Evolutionary conservation across 1,140 invertebrate species (phyloP).

Genomic region (Wiebesia pumilae): DNA sequence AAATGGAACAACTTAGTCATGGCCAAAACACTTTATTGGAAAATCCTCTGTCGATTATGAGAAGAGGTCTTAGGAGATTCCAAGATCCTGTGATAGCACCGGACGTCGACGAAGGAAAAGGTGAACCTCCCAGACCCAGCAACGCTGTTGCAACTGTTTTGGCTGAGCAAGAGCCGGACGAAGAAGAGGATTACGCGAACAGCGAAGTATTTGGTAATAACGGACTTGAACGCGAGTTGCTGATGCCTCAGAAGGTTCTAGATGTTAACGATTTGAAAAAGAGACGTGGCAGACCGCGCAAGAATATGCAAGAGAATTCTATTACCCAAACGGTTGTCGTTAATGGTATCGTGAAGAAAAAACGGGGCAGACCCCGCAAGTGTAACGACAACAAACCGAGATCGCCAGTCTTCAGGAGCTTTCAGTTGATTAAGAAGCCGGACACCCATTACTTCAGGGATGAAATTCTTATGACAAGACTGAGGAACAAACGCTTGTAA

Average conservation of each 20-base stretch:
- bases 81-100: neutral
- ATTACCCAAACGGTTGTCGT: neutral
- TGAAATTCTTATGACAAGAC: conserved; percentile 44
- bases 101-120: neutral
- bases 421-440: conserved; percentile 26
- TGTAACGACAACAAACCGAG: neutral
- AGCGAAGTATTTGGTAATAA: neutral
- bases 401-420: neutral
- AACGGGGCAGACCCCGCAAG: conserved; percentile 44
- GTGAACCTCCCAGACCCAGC: conserved; percentile 12
- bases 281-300: conserved; percentile 34
- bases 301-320: neutral
- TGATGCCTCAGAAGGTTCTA: conserved; percentile 13
- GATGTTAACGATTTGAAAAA: conserved; percentile 32
- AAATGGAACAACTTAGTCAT: conserved; percentile 41
- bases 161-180: conserved; percentile 5
- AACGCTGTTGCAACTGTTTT: conserved; percentile 47
- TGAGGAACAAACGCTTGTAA: conserved; percentile 50
- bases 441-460: conserved; percentile 46
- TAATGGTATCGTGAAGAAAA: conserved; percentile 30
- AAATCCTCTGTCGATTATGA: conserved; percentile 29
- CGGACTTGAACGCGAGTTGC: neutral
- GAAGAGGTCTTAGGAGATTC: neutral
- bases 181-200: neutral
- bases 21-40: conserved; percentile 12